A percentile compares a stretch with the other conserved stretches of the same genome.
phyloP scores from a whole-genome alignment of 2,888 invertebrate genomes.

The Hypolimnas misippus region DNA sequence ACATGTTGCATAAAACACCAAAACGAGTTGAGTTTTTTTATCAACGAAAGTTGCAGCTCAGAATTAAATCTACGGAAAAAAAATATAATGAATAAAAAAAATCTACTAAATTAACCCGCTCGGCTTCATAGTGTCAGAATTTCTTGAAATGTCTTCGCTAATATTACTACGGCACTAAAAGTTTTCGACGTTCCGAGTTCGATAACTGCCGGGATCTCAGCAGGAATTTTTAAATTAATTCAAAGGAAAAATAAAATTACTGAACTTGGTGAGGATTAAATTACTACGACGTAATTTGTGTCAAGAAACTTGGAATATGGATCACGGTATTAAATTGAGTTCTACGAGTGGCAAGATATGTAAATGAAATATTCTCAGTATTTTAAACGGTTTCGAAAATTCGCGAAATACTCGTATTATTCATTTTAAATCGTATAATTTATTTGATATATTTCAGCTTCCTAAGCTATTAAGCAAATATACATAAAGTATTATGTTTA shows the following conservation, averaged over 20 bases:
- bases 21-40: not conserved
- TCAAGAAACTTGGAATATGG: constrained; percentile 70
- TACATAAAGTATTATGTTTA: too few relatives aligned
- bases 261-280: constrained; percentile 75
- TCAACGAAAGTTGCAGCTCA: not conserved
- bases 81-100: constrained; percentile 2
- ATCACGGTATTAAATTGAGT: constrained; percentile 57
- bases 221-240: constrained; percentile 81
- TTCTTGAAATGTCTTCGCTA: constrained; percentile 67
- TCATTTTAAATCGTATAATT: constrained; percentile 4
- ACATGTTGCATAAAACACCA: constrained; percentile 50
- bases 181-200: constrained; percentile 71
- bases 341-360: constrained; percentile 45
- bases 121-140: constrained; percentile 59
- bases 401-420: constrained; percentile 17
- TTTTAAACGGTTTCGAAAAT: constrained; percentile 30
- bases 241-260: constrained; percentile 81
- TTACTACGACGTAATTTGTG: constrained; percentile 77
- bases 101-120: constrained; percentile 43
- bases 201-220: constrained; percentile 73
- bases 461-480: too few relatives aligned
- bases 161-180: constrained; percentile 75
- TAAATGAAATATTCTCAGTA: constrained; percentile 42
- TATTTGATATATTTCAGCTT: too few relatives aligned
- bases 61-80: not conserved